Evolutionary conservation across 2,797 vertebrate species (phyloP).

Genomic region (Sebastes diploproa): DNA sequence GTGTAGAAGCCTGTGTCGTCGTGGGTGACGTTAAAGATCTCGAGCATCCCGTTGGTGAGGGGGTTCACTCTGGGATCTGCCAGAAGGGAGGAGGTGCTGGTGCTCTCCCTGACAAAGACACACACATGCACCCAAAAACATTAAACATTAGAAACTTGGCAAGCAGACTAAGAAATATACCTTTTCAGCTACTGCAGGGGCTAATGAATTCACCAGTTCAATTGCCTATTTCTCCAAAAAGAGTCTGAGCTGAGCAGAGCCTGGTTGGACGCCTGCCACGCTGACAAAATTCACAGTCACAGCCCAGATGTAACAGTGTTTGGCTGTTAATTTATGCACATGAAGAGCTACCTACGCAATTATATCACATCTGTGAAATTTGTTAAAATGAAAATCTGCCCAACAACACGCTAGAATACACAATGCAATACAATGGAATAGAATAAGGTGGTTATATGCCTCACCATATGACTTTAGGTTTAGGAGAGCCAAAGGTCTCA

Average conservation of each 20-base stretch:
- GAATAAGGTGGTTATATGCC: slow-evolving; percentile 29
- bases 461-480: slow-evolving; percentile 88
- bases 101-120: slow-evolving; percentile 70
- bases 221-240: slow-evolving; percentile 4
- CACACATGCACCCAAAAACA: neutral
- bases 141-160: slow-evolving; percentile 5
- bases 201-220: slow-evolving; percentile 24
- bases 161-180: neutral
- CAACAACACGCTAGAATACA: neutral
- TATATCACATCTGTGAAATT: slow-evolving; percentile 23
- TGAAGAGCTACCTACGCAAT: slow-evolving; percentile 28
- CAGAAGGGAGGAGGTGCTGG: slow-evolving; percentile 67
- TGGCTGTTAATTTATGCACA: slow-evolving; percentile 62
- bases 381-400: slow-evolving; percentile 18
- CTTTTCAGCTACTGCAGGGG: neutral
- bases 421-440: neutral
- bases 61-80: slow-evolving; percentile 80
- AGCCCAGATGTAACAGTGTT: slow-evolving; percentile 60
- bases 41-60: slow-evolving; percentile 83
- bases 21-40: slow-evolving; percentile 81
- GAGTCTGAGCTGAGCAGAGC: slow-evolving; percentile 21
- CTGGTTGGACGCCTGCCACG: slow-evolving; percentile 29
- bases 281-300: slow-evolving; percentile 38
- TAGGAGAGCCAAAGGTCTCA: slow-evolving; percentile 89
- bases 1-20: slow-evolving; percentile 83